Evolutionary conservation across 2,888 invertebrate species (phyloP), one percentile per base, ranked within the genome.

Genomic region (Trimorus sp.): DNA sequence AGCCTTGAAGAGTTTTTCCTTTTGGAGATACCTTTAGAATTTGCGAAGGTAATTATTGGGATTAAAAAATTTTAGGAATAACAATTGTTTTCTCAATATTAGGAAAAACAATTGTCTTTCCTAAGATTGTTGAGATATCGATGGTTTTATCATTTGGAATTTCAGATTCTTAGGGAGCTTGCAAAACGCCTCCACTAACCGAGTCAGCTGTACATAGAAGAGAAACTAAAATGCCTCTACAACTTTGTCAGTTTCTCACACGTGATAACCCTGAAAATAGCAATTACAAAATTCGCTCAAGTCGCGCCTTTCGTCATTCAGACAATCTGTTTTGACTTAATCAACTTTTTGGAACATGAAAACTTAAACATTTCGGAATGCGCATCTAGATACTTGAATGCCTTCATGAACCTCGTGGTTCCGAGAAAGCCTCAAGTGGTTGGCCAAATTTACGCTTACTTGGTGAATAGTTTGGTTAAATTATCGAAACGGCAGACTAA

Each of bases 261-360:
- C 9, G 89, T 92, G 14, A 88, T 93, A 49, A 86, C 93, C 0
- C 91, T 92, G 0, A 86, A 88, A 26, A 84, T 93, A n/a, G 81
- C 86, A 1, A 51, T 92, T 26, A 88, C 90, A 0, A 70, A 85
- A 26, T 90, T 90, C 5, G 88, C 92, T 59, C 85, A 91, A 4
- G 92, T 94, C 11, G 93, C 93, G 7, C 89, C 92, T 0, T 94
- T 93, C 84, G 86, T 95, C 11, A 92, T 94, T 53, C 93, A 94
- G 84, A 94, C 94, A 83, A 92, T 93, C 9, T 92, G 93, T 66
- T 92, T 93, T 80, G 93, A 93, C 76, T 89, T 95, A 15, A 88
- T 94, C 0, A 92, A 94, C 84, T 91, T 93, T 0, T 93, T 94
- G 0, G 93, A 93, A 80, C 79, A 87, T 11, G 87, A 89, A 26